Percentiles rank a stretch among this genome's conserved stretches.
Conservation (phyloP, 2,797 vertebrate species). For the Pseudochirops corinnae region DNA sequence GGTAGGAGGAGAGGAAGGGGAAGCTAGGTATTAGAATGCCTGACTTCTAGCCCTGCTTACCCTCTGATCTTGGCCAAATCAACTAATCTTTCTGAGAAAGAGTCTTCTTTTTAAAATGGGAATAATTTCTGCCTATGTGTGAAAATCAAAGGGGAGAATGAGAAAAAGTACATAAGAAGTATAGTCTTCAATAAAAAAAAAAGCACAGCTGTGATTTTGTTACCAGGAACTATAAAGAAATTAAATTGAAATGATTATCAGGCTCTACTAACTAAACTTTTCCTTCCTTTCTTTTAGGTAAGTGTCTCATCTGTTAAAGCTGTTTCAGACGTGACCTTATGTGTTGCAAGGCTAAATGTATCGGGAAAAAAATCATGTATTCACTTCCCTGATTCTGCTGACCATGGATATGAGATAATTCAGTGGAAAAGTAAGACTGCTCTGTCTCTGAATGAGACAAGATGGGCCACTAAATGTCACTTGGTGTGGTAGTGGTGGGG, state of each 20-base stretch:
- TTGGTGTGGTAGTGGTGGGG: not conserved
- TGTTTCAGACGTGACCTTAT: not conserved
- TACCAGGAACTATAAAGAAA: not conserved
- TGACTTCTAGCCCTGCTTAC: rapidly evolving
- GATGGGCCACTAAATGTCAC: not conserved
- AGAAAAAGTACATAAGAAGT: not conserved
- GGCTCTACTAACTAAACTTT: constrained; percentile 45
- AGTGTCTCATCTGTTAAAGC: constrained; percentile 75
- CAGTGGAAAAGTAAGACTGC: constrained; percentile 57
- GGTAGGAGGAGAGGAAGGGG: no score
- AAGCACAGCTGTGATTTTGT: not conserved
- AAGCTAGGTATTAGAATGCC: not conserved
- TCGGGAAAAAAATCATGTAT: not conserved
- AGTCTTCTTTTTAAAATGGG: not conserved
- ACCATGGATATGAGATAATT: constrained; percentile 41
- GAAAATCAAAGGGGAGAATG: not conserved
- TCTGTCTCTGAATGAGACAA: rapidly evolving
- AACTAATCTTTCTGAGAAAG: rapidly evolving
- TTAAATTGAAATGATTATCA: not conserved
- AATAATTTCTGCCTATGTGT: not conserved
- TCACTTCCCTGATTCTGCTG: constrained; percentile 5
- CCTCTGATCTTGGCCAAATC: no score
- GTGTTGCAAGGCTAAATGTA: not conserved
- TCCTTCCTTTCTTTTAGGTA: constrained; percentile 80
- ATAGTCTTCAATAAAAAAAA: not conserved